These are phyloP conservation scores for Sylvietta virens DNA, from an alignment of 2,113 vertebrate species.

Conservation along the genomic window DNA sequence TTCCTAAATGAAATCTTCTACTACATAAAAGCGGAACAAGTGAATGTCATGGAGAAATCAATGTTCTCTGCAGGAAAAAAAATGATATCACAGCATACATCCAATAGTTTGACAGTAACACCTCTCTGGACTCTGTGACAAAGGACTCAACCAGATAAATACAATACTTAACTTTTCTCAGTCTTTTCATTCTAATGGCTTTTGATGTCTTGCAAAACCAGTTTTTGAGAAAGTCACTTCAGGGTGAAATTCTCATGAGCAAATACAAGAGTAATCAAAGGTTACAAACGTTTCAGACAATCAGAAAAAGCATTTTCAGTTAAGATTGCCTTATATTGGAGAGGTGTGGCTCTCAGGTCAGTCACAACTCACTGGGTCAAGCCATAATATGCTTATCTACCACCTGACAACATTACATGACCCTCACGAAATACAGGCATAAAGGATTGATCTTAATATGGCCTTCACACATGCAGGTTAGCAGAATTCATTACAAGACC, in stretches of 20 bases:
- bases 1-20: neutral
- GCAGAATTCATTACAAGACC: neutral
- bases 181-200: neutral
- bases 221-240: neutral
- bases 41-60: neutral
- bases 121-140: neutral
- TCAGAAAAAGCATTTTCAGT: neutral
- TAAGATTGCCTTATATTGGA: neutral
- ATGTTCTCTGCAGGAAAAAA: neutral
- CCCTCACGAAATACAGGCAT: neutral
- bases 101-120: neutral
- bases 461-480: neutral
- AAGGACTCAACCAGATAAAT: neutral
- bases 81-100: neutral
- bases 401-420: neutral
- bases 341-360: neutral
- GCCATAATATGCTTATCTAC: neutral
- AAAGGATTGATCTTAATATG: neutral
- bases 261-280: neutral
- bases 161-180: neutral
- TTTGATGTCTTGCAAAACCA: neutral
- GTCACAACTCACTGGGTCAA: neutral
- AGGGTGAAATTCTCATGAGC: neutral
- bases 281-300: neutral
- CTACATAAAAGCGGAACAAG: neutral